A percentile compares a stretch with the other conserved stretches of the same genome.
phyloP scores from a whole-genome alignment of 2,797 vertebrate genomes.

The Sebastes aleutianus region DNA sequence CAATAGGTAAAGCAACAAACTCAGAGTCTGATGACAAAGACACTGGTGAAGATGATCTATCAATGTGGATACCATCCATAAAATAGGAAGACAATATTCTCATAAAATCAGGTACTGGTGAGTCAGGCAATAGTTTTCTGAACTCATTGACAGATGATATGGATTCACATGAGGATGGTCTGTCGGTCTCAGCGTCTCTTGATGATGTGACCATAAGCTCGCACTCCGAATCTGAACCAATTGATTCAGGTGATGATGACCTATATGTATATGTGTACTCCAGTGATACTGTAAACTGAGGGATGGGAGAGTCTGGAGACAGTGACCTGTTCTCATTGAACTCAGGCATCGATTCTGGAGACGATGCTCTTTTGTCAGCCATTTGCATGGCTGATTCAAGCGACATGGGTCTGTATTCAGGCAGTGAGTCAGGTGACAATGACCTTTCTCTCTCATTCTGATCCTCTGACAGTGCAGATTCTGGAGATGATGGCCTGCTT shows the following conservation, averaged over 20 bases:
- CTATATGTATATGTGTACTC: slow-evolving; percentile 12
- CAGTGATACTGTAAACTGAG: slow-evolving; percentile 50
- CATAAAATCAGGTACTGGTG: slow-evolving; percentile 75
- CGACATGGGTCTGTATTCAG: slow-evolving; percentile 56
- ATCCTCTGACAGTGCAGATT: slow-evolving; percentile 18
- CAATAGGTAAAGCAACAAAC: slow-evolving; percentile 60
- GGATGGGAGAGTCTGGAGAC: slow-evolving; percentile 75
- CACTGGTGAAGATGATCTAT: slow-evolving; percentile 65
- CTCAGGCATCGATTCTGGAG: slow-evolving; percentile 71
- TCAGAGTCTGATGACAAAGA: slow-evolving; percentile 72
- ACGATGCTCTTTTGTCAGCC: slow-evolving; percentile 56
- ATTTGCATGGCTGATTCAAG: slow-evolving; percentile 34
- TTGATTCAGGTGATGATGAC: slow-evolving; percentile 56
- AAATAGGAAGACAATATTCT: slow-evolving; percentile 72
- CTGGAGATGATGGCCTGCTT: slow-evolving; percentile 41
- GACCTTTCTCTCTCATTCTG: slow-evolving; percentile 9
- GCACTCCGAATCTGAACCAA: slow-evolving; percentile 57
- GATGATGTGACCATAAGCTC: slow-evolving; percentile 50
- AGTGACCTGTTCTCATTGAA: slow-evolving; percentile 54
- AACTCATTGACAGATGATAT: slow-evolving; percentile 65
- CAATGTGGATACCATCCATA: slow-evolving; percentile 34
- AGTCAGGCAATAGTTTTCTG: slow-evolving; percentile 70
- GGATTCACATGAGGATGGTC: slow-evolving; percentile 69
- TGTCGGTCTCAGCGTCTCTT: slow-evolving; percentile 23
- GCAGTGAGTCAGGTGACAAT: slow-evolving; percentile 44